A percentile compares a stretch with the other conserved stretches of the same genome.
phyloP scores from a whole-genome alignment of 2,797 vertebrate genomes.

The Lophotriccus pileatus region DNA sequence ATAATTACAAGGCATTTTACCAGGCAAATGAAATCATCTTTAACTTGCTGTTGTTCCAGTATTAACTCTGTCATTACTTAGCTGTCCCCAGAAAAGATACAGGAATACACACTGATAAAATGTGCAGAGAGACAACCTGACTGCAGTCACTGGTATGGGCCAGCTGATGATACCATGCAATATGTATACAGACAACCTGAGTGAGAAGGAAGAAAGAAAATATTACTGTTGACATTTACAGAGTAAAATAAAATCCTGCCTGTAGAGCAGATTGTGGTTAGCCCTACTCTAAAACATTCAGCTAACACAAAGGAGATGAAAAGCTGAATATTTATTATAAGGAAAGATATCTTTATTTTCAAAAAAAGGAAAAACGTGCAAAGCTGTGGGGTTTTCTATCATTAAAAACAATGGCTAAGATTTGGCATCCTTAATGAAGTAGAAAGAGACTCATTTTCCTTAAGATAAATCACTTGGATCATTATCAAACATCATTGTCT shows the following conservation, averaged over 20 bases:
- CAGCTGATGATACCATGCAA: not conserved
- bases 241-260: not conserved
- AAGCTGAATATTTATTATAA: not conserved
- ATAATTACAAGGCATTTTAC: not conserved
- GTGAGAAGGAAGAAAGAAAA: not conserved
- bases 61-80: not conserved
- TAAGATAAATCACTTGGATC: not conserved
- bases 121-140: not conserved
- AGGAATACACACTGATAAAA: not conserved
- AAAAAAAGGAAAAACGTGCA: not conserved
- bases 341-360: conserved; percentile 33
- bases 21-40: not conserved
- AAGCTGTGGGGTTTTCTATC: not conserved
- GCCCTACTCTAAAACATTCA: not conserved
- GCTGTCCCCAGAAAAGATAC: not conserved
- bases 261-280: not conserved
- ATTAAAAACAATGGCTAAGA: conserved; percentile 27
- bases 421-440: not conserved
- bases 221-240: not conserved
- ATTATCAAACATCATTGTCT: not conserved
- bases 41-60: not conserved
- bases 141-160: not conserved
- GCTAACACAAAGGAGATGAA: not conserved
- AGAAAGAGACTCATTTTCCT: not conserved
- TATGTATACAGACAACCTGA: not conserved